A percentile compares a stretch with the other conserved stretches of the same genome.
These are phyloP conservation scores for Simalia tracyae DNA, from an alignment of 2,797 vertebrate species.

Conservation along the genomic window DNA sequence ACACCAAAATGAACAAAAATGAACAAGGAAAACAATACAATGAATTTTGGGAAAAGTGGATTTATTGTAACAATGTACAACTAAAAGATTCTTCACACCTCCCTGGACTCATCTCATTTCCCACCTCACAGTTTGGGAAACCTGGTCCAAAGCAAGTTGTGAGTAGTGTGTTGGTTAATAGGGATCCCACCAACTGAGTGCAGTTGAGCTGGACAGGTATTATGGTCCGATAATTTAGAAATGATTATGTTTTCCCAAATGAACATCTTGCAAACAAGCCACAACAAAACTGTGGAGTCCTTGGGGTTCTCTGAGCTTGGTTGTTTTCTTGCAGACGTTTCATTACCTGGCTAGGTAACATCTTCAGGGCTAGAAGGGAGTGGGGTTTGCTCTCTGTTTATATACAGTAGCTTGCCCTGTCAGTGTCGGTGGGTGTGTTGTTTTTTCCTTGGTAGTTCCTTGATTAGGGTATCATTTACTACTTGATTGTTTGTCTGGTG, in stretches of 20 bases:
- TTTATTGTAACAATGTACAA: background rate
- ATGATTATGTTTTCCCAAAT: rapidly evolving
- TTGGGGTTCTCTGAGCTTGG: too few species aligned
- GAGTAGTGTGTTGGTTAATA: background rate
- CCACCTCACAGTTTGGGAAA: background rate
- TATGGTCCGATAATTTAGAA: rapidly evolving
- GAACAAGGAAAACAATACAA: background rate
- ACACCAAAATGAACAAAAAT: background rate
- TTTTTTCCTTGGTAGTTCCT: too few species aligned
- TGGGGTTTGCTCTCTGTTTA: too few species aligned
- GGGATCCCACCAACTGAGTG: background rate
- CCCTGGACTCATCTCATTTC: background rate
- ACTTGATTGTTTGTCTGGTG: too few species aligned
- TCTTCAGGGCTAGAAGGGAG: too few species aligned
- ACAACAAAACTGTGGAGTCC: background rate
- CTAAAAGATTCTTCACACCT: background rate
- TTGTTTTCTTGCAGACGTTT: too few species aligned
- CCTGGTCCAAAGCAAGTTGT: background rate
- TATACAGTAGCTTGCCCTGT: too few species aligned
- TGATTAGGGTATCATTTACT: too few species aligned
- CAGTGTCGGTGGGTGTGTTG: too few species aligned
- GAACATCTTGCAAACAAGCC: background rate
- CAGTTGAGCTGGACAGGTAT: background rate
- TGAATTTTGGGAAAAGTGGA: background rate
- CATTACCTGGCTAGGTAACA: too few species aligned